Evolutionary conservation across 1,140 invertebrate species (phyloP).

Genomic region (Bombus confusus): DNA sequence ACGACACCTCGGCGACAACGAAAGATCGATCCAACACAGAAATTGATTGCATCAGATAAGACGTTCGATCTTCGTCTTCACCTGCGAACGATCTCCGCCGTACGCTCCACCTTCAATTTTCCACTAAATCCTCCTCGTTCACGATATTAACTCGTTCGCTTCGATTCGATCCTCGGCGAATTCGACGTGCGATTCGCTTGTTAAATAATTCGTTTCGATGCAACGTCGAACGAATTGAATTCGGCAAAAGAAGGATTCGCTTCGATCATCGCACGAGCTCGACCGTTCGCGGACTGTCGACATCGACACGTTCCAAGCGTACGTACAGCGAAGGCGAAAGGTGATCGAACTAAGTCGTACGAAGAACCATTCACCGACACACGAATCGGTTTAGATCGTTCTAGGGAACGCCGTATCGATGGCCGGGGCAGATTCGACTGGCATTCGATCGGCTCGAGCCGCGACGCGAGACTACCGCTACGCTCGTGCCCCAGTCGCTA

Average conservation of each 20-base stretch:
- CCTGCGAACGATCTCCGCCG: not conserved
- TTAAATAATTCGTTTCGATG: too few species aligned
- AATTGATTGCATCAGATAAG: not conserved
- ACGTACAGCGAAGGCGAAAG: not conserved
- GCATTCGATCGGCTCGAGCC: conserved; percentile 10
- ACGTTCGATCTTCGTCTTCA: not conserved
- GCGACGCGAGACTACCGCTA: conserved; percentile 15
- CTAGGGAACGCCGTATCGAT: not conserved
- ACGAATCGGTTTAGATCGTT: not conserved
- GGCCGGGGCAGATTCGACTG: not conserved
- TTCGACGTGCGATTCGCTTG: not conserved
- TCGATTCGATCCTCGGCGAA: not conserved
- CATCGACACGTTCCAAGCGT: not conserved
- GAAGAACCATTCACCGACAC: conserved; percentile 4
- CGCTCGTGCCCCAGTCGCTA: conserved; percentile 38
- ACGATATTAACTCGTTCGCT: too few species aligned
- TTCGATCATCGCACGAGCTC: not conserved
- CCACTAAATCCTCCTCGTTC: too few species aligned
- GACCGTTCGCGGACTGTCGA: too few species aligned
- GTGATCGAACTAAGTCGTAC: not conserved
- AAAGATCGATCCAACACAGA: conserved; percentile 3
- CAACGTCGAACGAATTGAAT: not conserved
- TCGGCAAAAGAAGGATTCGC: not conserved
- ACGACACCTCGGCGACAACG: not conserved
- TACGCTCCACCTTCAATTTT: too few species aligned